These are phyloP conservation scores for Motacilla alba DNA, from an alignment of 2,113 vertebrate species.

Conservation along the genomic window DNA sequence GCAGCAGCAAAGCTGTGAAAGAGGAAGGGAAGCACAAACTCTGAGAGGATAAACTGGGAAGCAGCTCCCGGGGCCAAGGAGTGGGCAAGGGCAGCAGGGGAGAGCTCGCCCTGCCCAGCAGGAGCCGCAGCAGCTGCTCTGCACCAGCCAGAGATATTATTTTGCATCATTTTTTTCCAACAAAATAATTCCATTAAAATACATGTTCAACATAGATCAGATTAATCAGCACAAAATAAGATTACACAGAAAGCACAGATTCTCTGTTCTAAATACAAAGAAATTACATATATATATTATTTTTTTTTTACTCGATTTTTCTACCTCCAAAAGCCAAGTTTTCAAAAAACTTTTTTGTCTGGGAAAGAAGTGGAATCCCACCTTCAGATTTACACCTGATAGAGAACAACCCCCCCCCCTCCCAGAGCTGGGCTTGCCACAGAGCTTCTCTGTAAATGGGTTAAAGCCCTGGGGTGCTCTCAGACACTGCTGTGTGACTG, in stretches of 20 bases:
- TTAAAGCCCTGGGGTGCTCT: background rate
- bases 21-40: background rate
- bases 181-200: background rate
- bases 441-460: background rate
- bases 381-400: fast-evolving
- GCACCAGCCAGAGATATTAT: fast-evolving
- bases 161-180: fast-evolving
- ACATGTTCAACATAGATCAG: background rate
- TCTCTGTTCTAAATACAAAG: background rate
- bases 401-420: fast-evolving
- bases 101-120: background rate
- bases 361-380: background rate
- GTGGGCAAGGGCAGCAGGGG: background rate
- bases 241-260: background rate
- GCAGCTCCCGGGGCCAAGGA: background rate
- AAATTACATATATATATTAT: no score
- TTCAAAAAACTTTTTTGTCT: background rate
- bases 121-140: background rate
- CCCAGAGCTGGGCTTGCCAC: background rate
- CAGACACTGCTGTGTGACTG: fast-evolving
- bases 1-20: background rate
- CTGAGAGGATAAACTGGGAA: background rate
- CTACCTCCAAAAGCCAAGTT: background rate
- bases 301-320: background rate
- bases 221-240: background rate